Percentiles rank a stretch among this genome's conserved stretches.
phyloP scores from a whole-genome alignment of 2,888 invertebrate genomes.

The Eupithecia centaureata region DNA sequence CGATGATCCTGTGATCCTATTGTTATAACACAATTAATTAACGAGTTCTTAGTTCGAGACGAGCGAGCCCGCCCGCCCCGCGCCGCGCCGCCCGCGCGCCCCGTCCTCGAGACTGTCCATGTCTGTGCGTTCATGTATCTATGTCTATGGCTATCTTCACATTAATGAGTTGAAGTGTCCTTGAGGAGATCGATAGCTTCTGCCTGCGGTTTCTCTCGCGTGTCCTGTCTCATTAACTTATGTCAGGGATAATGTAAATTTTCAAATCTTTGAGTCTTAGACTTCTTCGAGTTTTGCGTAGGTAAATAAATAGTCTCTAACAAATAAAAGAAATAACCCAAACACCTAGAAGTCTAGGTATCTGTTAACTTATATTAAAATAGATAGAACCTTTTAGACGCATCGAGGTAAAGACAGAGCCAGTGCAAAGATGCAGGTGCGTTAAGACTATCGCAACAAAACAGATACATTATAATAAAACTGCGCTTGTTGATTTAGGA shows the following conservation, averaged over 20 bases:
- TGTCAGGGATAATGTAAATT: no score
- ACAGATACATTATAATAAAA: background rate
- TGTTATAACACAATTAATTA: slow-evolving; percentile 53
- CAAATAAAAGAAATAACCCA: no score
- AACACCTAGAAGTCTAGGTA: no score
- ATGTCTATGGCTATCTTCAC: background rate
- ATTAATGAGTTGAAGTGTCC: background rate
- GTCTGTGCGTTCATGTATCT: background rate
- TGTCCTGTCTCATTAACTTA: no score
- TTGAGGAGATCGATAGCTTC: background rate
- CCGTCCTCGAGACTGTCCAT: background rate
- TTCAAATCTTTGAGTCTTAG: no score
- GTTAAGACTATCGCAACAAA: background rate
- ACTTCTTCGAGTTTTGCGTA: no score
- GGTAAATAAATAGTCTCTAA: no score
- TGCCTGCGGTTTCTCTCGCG: background rate
- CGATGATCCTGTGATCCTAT: slow-evolving; percentile 43
- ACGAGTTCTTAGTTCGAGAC: background rate
- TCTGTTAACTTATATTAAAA: no score
- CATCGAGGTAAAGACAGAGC: no score
- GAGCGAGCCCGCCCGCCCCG: no score
- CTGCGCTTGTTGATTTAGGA: background rate
- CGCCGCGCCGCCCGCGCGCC: no score
- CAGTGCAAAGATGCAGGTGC: background rate
- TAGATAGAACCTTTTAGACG: no score